These are phyloP conservation scores for Hippocampus guttulatus DNA, from an alignment of 2,113 vertebrate genomes.

Conservation along the genomic window DNA sequence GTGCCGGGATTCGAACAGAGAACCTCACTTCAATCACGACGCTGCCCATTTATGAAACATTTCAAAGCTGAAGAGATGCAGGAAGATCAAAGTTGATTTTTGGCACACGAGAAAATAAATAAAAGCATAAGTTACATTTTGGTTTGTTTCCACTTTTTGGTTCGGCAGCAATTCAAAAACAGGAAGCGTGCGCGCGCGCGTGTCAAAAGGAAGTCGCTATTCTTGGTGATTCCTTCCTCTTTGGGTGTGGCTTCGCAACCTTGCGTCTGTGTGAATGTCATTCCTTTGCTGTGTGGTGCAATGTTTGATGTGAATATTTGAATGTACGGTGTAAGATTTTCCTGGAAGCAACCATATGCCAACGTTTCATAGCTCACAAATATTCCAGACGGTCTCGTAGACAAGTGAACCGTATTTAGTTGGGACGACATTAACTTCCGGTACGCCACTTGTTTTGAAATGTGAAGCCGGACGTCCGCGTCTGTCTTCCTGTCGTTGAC, in stretches of 20 bases:
- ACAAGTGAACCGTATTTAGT: not conserved
- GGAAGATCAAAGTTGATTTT: not conserved
- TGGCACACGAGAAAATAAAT: not conserved
- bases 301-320: too few species aligned
- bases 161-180: not conserved
- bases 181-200: constrained; percentile 41
- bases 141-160: not conserved
- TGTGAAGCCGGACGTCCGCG: not conserved
- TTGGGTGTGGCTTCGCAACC: constrained; percentile 44
- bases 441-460: constrained; percentile 36
- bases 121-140: not conserved
- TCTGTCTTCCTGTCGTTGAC: not conserved
- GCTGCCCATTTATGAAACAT: not conserved
- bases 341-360: too few species aligned
- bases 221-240: constrained; percentile 48
- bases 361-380: too few species aligned
- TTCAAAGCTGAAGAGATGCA: too few species aligned
- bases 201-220: constrained; percentile 52
- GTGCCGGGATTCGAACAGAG: not conserved
- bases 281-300: not conserved
- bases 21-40: not conserved
- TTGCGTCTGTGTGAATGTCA: not conserved
- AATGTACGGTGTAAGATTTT: too few species aligned
- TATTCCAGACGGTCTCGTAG: not conserved
- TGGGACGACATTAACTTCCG: not conserved